Evolutionary conservation across 2,888 invertebrate genomes (phyloP).

Genomic region (Cosmopolites sordidus): DNA sequence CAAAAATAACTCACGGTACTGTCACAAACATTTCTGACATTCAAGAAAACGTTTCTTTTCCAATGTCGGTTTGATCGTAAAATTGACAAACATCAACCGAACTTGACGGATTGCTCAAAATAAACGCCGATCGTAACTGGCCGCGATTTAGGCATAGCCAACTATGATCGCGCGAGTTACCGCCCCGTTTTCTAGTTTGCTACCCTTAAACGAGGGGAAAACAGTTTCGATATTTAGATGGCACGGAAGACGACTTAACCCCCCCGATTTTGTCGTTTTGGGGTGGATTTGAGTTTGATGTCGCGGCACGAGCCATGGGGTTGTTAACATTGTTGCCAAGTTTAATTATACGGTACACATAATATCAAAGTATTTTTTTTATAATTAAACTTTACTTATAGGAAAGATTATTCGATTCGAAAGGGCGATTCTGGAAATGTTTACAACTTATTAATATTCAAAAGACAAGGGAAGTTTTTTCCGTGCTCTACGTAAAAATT

Average conservation of each 20-base stretch:
- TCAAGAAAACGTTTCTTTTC: no score
- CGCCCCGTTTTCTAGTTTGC: conserved; percentile 39
- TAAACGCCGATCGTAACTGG: conserved; percentile 25
- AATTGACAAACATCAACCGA: background rate
- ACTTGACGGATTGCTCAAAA: conserved; percentile 14
- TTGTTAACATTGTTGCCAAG: background rate
- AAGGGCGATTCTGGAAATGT: no score
- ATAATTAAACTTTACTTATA: no score
- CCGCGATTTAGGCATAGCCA: conserved; percentile 26
- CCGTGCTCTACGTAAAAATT: no score
- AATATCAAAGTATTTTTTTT: no score
- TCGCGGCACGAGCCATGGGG: conserved; percentile 13
- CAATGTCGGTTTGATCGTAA: background rate
- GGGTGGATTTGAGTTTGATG: conserved; percentile 15
- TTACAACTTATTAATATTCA: no score
- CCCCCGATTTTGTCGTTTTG: conserved; percentile 20
- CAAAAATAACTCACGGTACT: background rate
- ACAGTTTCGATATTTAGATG: conserved; percentile 36
- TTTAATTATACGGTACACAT: no score
- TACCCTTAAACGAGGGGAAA: conserved; percentile 40
- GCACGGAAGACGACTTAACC: conserved; percentile 10
- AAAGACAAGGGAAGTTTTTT: no score
- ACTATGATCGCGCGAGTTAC: conserved; percentile 28
- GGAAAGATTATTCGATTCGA: no score
- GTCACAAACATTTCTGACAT: background rate